Evolutionary conservation across 2,888 invertebrate genomes (phyloP), one percentile per base, ranked within the genome.

Genomic region (Hirtodrosophila duncani): DNA sequence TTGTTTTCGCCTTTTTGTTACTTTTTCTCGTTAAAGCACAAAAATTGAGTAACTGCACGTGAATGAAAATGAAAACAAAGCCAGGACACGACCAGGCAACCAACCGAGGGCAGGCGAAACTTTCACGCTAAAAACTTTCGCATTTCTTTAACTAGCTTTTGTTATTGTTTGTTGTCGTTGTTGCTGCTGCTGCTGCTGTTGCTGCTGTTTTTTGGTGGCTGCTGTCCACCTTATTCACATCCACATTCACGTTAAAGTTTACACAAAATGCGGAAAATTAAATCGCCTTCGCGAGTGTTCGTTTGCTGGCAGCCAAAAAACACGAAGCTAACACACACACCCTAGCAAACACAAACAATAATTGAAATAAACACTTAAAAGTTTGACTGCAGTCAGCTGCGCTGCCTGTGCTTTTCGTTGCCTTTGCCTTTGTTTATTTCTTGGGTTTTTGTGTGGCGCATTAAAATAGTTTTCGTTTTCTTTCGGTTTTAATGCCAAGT

Each of bases 311-410:
- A 36, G 39, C 43, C 50, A 39, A 63, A 56, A 56, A 46, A 42
- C 31, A 50, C 26, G 33, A 24, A 27, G 34, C 26, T 45, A 41
- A 24, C 45, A 58, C 30, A 45, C 33, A 51, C 31, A 38, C 29
- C 43, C 39, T 50, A 29, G 37, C 48, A 58, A 30, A 49, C 48
- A 48, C 37, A 78, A 68, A 82, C 68, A 81, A 71, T 75, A 79
- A 81, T 78, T 82, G 81, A 80, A 82, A 82, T 79, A 80, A 82
- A 82, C 71, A 79, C 68, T 79, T 82, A 64, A 66, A 75, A 67
- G 46, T 68, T 69, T 78, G 65, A 61, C 68, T 71, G 56, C 53
- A 67, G 43, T 24, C 38, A 38, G 20, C 26, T 37, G 14, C 21
- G 23, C 20, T 45, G 16, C 14, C 20, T 11, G 24, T 58, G 17